phyloP scores from a whole-genome alignment of 2,113 vertebrate species.

The human region GRCh38 chr3:142738001-142738500 shows the following conservation, averaged over 20 bases:
- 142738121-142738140: constrained; percentile 16
- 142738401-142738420: not conserved
- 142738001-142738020: constrained; percentile 21
- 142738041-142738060: constrained; percentile 33
- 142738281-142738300: not conserved
- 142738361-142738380: not conserved
- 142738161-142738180: constrained; percentile 65
- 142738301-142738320: not conserved
- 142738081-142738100: not conserved
- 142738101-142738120: not conserved
- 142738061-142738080: not conserved
- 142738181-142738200: constrained; percentile 50
- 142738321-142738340: constrained; percentile 37
- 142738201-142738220: constrained; percentile 41
- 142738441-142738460: constrained; percentile 12
- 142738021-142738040: constrained; percentile 41
- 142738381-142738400: constrained; percentile 25
- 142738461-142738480: not conserved
- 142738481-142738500: constrained; percentile 6
- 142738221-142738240: constrained; percentile 50
- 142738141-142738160: constrained; percentile 72
- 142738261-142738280: not conserved
- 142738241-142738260: constrained; percentile 49
- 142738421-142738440: not conserved
- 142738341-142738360: constrained; percentile 29